phyloP scores from a whole-genome alignment of 2,888 invertebrate species.

The Nephrotoma appendiculata region DNA sequence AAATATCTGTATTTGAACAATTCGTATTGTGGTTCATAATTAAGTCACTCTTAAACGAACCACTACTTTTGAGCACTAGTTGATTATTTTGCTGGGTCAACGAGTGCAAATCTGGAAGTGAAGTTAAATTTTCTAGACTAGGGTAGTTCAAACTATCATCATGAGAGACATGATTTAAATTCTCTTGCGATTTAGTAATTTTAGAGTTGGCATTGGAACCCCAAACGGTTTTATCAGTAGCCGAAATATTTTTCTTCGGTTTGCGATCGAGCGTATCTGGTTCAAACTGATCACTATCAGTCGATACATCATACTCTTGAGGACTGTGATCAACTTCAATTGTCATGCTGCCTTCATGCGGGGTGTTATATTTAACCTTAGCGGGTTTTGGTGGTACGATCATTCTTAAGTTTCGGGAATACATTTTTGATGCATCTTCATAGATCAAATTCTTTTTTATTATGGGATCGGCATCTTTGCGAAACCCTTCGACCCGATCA shows the following conservation, averaged over 20 bases:
- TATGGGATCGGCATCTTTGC: conserved; percentile 24
- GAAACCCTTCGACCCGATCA: conserved; percentile 28
- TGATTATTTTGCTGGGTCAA: conserved; percentile 27
- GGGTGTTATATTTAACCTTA: conserved; percentile 45
- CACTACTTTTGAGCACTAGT: conserved; percentile 50
- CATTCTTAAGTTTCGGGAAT: neutral
- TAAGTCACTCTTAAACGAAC: conserved; percentile 48
- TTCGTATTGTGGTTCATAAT: conserved; percentile 13
- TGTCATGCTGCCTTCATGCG: conserved; percentile 55
- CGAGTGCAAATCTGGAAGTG: conserved; percentile 21
- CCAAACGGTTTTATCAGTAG: neutral
- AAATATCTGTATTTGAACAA: neutral
- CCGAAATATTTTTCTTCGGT: conserved; percentile 40
- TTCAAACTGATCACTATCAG: conserved; percentile 61
- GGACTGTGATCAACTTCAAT: conserved; percentile 74
- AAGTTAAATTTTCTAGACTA: conserved; percentile 19
- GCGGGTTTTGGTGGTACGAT: conserved; percentile 27
- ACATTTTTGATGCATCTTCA: neutral
- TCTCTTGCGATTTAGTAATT: conserved; percentile 29
- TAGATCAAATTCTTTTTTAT: neutral
- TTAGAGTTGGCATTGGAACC: conserved; percentile 20
- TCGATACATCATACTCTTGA: conserved; percentile 46
- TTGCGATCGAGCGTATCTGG: conserved; percentile 76
- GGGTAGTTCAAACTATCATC: conserved; percentile 17
- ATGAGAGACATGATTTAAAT: conserved; percentile 20